Conservation (phyloP, 2,113 vertebrate genomes). For the Turnix velox region DNA sequence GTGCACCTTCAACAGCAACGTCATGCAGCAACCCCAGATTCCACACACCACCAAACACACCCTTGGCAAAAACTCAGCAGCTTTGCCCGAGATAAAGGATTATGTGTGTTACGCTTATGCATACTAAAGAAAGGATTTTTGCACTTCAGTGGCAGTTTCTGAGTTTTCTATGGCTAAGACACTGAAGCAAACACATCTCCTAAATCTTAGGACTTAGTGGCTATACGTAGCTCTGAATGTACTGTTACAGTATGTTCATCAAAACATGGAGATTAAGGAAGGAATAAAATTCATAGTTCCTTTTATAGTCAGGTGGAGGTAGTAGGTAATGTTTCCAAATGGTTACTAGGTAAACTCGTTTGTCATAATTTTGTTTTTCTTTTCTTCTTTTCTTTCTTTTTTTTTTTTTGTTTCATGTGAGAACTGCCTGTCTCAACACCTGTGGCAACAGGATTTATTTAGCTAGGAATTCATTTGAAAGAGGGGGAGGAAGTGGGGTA, state of each 20-base stretch:
- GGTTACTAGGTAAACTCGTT: conserved; percentile 14
- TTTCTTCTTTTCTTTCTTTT: neutral
- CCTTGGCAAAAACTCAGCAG: conserved; percentile 64
- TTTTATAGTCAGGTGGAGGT: conserved; percentile 6
- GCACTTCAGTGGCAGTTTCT: conserved; percentile 24
- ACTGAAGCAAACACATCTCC: conserved; percentile 40
- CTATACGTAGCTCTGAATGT: conserved; percentile 18
- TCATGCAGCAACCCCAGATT: conserved; percentile 63
- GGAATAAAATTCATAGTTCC: conserved; percentile 1
- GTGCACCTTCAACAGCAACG: neutral
- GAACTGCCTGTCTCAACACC: conserved; percentile 50
- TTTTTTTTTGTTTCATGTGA: neutral
- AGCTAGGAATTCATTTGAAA: conserved; percentile 23
- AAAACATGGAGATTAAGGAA: conserved; percentile 21
- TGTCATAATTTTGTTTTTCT: conserved; percentile 3
- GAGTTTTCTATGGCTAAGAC: conserved; percentile 38
- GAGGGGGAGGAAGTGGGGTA: neutral
- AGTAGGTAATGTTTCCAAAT: neutral
- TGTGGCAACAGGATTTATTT: conserved; percentile 62
- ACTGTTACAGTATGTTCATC: neutral
- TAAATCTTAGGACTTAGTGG: conserved; percentile 35
- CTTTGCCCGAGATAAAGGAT: conserved; percentile 70
- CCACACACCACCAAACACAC: conserved; percentile 58
- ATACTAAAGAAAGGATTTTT: conserved; percentile 64
- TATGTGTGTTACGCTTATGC: conserved; percentile 54